Percentiles rank a stretch among this genome's conserved stretches.
Evolutionary conservation across 2,797 vertebrate genomes (phyloP).

Genomic region (Semotilus atromaculatus): DNA sequence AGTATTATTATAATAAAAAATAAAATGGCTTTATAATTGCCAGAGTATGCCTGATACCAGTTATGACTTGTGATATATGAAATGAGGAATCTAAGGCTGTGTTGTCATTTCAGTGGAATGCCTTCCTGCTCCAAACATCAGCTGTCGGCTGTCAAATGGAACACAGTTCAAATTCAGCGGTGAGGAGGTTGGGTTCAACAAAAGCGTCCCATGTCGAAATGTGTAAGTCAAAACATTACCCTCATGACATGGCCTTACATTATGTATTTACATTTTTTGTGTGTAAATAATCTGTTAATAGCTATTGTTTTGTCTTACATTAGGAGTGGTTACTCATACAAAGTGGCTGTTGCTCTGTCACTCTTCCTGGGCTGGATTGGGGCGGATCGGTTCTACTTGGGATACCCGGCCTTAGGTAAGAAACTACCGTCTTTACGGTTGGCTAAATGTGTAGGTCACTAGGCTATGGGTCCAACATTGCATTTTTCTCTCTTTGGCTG

Average conservation of each 20-base stretch:
- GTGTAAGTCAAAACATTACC: constrained; percentile 84
- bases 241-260: not conserved
- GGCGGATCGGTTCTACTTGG: constrained; percentile 96
- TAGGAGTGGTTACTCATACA: constrained; percentile 96
- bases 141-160: constrained; percentile 85
- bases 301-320: not conserved
- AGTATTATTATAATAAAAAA: not conserved
- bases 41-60: not conserved
- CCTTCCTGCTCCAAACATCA: constrained; percentile 92
- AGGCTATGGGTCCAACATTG: not conserved
- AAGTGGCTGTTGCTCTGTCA: constrained; percentile 94
- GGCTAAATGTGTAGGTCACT: not conserved
- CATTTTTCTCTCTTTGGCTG: not conserved
- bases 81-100: not conserved
- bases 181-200: constrained; percentile 89
- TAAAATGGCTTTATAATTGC: not conserved
- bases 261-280: not conserved
- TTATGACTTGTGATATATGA: not conserved
- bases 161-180: constrained; percentile 88
- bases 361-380: constrained; percentile 97
- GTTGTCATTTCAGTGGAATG: constrained; percentile 78
- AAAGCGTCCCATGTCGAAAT: constrained; percentile 88
- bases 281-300: not conserved
- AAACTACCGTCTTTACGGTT: constrained; percentile 38
- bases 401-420: constrained; percentile 95